Conservation (phyloP, 2,888 invertebrate genomes). For the Agonopterix subpropinquella region DNA sequence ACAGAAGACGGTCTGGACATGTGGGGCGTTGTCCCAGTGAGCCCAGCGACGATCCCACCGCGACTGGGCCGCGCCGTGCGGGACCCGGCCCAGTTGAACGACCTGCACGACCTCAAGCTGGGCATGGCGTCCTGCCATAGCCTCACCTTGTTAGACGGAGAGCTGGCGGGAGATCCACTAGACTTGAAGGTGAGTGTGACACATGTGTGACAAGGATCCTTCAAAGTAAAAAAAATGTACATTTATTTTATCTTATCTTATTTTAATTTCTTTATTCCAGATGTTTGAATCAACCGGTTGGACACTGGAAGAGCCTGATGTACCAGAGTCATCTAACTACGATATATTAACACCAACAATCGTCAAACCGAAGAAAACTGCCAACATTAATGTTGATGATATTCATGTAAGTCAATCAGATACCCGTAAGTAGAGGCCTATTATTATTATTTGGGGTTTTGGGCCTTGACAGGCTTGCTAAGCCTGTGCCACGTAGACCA, state of each 20-base stretch:
- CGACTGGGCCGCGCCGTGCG: slow-evolving; percentile 58
- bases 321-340: slow-evolving; percentile 89
- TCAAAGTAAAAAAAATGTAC: no score
- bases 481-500: no score
- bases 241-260: no score
- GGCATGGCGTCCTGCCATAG: slow-evolving; percentile 97
- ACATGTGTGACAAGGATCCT: no score
- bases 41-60: slow-evolving; percentile 29
- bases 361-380: slow-evolving; percentile 77
- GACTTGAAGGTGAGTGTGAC: slow-evolving; percentile 85
- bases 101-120: slow-evolving; percentile 76
- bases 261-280: slow-evolving; percentile 40
- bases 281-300: slow-evolving; percentile 98
- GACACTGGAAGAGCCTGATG: slow-evolving; percentile 90
- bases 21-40: slow-evolving; percentile 89
- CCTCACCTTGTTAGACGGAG: slow-evolving; percentile 91
- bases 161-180: slow-evolving; percentile 94
- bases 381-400: slow-evolving; percentile 67
- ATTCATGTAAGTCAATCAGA: slow-evolving; percentile 42
- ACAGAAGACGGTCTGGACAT: slow-evolving; percentile 98
- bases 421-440: no score
- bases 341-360: slow-evolving; percentile 92
- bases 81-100: slow-evolving; percentile 61
- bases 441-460: no score
- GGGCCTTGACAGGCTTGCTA: no score